phyloP scores from a whole-genome alignment of 1,140 invertebrate species.

The Cyphomyrmex costatus region DNA sequence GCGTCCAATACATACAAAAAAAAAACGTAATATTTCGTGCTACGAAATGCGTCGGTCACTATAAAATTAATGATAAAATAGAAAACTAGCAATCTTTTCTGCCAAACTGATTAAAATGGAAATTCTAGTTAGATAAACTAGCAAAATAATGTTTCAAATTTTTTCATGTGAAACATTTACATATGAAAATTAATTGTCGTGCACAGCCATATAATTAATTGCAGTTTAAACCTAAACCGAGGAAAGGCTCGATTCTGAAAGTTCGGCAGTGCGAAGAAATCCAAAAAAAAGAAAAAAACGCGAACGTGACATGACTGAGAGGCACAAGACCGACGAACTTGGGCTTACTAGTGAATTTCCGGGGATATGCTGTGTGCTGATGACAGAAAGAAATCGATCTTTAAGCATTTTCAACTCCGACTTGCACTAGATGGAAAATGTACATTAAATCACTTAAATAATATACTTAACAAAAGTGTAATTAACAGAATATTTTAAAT shows the following conservation, averaged over 20 bases:
- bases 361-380: neutral
- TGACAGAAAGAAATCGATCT: conserved; percentile 45
- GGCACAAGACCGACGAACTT: conserved; percentile 56
- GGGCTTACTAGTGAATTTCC: conserved; percentile 1
- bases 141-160: conserved; percentile 16
- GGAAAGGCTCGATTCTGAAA: neutral
- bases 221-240: conserved; percentile 1
- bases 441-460: too few species aligned
- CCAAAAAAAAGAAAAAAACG: neutral
- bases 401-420: neutral
- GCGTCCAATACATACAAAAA: neutral
- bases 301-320: conserved; percentile 60
- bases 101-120: neutral
- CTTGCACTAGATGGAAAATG: neutral
- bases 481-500: neutral
- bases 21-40: neutral
- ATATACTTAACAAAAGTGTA: conserved; percentile 2
- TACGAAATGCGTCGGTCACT: neutral
- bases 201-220: conserved; percentile 58
- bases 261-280: conserved; percentile 28
- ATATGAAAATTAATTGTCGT: conserved; percentile 22
- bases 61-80: neutral
- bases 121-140: neutral
- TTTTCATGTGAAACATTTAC: conserved; percentile 31
- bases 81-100: neutral